Conservation (phyloP, 2,888 invertebrate species). For the Tineola bisselliella region DNA sequence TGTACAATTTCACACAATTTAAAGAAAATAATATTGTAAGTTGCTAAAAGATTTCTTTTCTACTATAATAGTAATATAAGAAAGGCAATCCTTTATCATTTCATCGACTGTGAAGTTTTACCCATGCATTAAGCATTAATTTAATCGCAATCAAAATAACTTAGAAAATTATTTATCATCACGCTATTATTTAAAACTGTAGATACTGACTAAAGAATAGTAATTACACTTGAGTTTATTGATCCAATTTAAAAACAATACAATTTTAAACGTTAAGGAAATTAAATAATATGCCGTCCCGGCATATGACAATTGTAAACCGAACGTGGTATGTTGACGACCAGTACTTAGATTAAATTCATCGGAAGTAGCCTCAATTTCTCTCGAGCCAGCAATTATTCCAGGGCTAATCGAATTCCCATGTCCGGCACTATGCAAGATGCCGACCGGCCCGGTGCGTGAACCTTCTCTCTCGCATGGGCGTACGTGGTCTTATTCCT, state of each 20-base stretch:
- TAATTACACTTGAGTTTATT: no score
- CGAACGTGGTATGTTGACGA: neutral
- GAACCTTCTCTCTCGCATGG: neutral
- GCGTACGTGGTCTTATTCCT: slow-evolving; percentile 3
- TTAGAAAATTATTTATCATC: no score
- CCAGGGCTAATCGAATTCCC: slow-evolving; percentile 21
- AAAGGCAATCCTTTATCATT: neutral
- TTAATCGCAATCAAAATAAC: no score
- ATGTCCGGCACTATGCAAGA: slow-evolving; percentile 16
- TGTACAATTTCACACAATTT: neutral
- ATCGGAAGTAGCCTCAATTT: neutral
- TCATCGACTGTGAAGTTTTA: neutral
- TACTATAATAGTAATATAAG: neutral
- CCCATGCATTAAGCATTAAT: neutral
- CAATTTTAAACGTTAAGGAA: neutral
- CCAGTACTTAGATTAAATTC: slow-evolving; percentile 15
- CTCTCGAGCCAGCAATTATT: slow-evolving; percentile 16
- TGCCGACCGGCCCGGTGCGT: slow-evolving; percentile 16
- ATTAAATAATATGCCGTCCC: neutral
- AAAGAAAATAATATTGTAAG: slow-evolving; percentile 1
- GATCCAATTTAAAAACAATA: neutral
- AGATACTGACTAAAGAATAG: no score
- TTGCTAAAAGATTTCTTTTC: neutral
- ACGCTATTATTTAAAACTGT: no score
- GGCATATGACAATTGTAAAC: neutral